phyloP scores from a whole-genome alignment of 1,140 invertebrate species.

The Triops longicaudatus region DNA sequence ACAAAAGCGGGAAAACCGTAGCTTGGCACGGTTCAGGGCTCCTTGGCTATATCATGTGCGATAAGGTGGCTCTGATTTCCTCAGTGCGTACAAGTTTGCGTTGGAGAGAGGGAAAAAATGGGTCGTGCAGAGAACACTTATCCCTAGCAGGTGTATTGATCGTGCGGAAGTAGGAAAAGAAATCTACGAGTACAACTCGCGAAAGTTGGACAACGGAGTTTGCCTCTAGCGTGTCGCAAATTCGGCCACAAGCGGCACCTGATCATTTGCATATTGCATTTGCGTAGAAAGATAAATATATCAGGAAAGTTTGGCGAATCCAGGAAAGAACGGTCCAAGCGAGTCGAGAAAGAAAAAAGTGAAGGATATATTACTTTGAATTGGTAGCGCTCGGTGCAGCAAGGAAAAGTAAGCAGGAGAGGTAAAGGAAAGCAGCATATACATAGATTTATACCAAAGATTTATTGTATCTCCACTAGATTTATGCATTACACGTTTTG shows the following conservation, averaged over 20 bases:
- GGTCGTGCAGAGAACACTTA: no score
- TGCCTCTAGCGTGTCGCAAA: neutral
- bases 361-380: neutral
- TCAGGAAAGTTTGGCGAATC: neutral
- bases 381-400: neutral
- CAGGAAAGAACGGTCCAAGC: neutral
- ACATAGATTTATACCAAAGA: neutral
- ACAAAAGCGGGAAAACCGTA: neutral
- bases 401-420: neutral
- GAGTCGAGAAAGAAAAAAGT: neutral
- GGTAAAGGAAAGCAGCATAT: neutral
- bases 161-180: neutral
- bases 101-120: no score
- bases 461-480: neutral
- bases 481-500: neutral
- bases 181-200: neutral
- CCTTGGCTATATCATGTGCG: no score
- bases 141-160: neutral
- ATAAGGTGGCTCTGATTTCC: no score
- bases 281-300: neutral
- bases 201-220: neutral
- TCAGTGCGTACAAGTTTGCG: no score
- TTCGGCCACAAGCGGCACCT: neutral
- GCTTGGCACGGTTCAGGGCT: neutral
- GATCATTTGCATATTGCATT: neutral